Base-by-base conservation (phyloP, 2,113 vertebrate genomes). In the Cyprichromis sp. region DNA sequence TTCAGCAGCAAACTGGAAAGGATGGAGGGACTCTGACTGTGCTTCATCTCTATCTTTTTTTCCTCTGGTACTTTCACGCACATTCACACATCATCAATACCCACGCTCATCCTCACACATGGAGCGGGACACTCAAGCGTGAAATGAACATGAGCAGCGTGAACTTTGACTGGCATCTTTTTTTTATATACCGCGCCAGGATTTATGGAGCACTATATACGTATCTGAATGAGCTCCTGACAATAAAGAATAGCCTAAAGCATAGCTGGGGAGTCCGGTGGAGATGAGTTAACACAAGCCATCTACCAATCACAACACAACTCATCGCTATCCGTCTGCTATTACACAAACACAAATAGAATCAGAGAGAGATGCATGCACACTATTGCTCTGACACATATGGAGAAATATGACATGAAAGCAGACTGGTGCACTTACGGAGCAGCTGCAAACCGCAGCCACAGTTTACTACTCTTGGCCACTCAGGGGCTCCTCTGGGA, bases 81-180 rank as follows among this genome's bases (percentile, higher is more conserved):
- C 94, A 40, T 89, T 91, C 90, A 40, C 86, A 88, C 91, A 87
- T 89, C 95, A 90, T 95, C 94, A 93, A 88, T 81, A 93, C 90
- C 78, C 92, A 87, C 86, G 84, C 86, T 87, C 93, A 79, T 85
- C 86, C 90, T 82, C 82, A 53, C 91, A 91, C 88, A 55, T 73
- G 16, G 85, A 42, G 90, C 88, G 40, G 92, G 91, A 95, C 93
- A 47, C 92, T 95, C 93, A 93, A 95, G 95, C 95, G 89, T 95
- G 95, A 97, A 96, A 96, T 95, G 94, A 96, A 95, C 94, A 95
- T 91, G 93, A 94, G 92, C 91, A 61, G 93, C 63, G 73, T 94
- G 95, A 96, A 96, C 95, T 96, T 95, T 93, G 92, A 96, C 94
- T 96, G 94, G 93, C 94, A 94, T 95, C 95, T 94, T 78, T 93